A percentile compares a stretch with the other conserved stretches of the same genome.
phyloP scores from a whole-genome alignment of 2,888 invertebrate species.

The Muschampia plurimacula region DNA sequence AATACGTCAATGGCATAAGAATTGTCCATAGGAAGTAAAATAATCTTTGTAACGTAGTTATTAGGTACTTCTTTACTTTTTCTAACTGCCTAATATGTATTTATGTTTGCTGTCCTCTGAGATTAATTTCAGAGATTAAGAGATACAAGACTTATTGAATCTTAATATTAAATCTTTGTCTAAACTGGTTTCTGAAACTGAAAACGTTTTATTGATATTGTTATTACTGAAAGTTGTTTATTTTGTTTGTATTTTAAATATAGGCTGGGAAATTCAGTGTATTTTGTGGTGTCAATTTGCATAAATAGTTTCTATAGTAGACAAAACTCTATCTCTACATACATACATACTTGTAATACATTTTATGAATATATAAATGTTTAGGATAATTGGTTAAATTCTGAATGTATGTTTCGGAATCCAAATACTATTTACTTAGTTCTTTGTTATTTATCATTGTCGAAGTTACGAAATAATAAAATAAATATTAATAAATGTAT shows the following conservation, averaged over 20 bases:
- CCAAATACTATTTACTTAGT: conserved; percentile 65
- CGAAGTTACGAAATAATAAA: conserved; percentile 71
- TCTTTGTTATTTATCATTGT: conserved; percentile 72
- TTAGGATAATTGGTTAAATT: conserved; percentile 59
- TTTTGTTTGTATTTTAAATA: conserved; percentile 44
- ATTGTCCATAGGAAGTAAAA: conserved; percentile 66
- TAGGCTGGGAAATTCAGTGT: conserved; percentile 66
- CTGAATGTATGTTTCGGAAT: conserved; percentile 69
- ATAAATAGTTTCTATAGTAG: conserved; percentile 45
- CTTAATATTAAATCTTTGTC: conserved; percentile 58
- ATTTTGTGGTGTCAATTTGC: conserved; percentile 62
- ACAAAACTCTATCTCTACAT: conserved; percentile 65
- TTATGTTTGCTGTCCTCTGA: conserved; percentile 28
- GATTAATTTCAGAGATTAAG: conserved; percentile 51
- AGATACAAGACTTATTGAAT: conserved; percentile 71
- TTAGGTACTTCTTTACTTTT: conserved; percentile 48
- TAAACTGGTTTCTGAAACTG: conserved; percentile 19
- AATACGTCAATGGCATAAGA: conserved; percentile 62
- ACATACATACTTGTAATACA: conserved; percentile 68
- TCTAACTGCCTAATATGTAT: conserved; percentile 37
- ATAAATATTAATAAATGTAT: conserved; percentile 73
- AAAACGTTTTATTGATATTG: conserved; percentile 19
- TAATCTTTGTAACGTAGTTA: conserved; percentile 58
- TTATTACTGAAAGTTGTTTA: conserved; percentile 43
- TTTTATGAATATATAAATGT: conserved; percentile 43